Conservation (phyloP, 2,888 invertebrate species). For the Rhopalosiphum nymphaeae region DNA sequence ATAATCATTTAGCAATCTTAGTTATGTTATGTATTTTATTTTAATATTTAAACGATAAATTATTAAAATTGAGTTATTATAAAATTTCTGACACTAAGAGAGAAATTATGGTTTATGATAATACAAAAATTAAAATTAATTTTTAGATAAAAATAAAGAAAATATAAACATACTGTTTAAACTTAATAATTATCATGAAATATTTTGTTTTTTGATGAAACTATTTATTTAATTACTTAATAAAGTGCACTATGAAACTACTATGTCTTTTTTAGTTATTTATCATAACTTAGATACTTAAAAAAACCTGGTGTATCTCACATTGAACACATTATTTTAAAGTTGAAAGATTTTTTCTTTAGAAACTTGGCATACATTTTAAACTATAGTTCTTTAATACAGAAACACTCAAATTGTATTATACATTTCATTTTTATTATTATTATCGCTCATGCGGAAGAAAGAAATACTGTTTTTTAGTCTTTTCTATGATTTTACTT, state of each 20-base stretch:
- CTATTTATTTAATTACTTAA: neutral
- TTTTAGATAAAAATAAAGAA: neutral
- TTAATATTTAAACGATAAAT: neutral
- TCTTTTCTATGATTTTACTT: neutral
- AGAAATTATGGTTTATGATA: neutral
- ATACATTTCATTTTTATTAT: conserved; percentile 17
- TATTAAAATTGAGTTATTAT: neutral
- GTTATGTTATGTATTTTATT: neutral
- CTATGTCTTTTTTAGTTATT: neutral
- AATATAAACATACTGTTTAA: neutral
- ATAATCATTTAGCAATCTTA: neutral
- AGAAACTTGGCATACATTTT: neutral
- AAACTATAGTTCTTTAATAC: neutral
- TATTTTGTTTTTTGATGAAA: neutral
- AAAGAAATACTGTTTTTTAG: neutral
- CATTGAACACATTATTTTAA: neutral
- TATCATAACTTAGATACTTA: neutral
- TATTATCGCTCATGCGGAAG: neutral
- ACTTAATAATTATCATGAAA: neutral
- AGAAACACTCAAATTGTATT: conserved; percentile 7
- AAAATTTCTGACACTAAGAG: neutral
- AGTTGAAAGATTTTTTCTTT: neutral
- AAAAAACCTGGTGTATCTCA: neutral
- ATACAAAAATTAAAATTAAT: neutral
- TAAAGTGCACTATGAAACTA: neutral